Conservation (phyloP, 2,888 invertebrate genomes). For the Nymphalis polychloros region DNA sequence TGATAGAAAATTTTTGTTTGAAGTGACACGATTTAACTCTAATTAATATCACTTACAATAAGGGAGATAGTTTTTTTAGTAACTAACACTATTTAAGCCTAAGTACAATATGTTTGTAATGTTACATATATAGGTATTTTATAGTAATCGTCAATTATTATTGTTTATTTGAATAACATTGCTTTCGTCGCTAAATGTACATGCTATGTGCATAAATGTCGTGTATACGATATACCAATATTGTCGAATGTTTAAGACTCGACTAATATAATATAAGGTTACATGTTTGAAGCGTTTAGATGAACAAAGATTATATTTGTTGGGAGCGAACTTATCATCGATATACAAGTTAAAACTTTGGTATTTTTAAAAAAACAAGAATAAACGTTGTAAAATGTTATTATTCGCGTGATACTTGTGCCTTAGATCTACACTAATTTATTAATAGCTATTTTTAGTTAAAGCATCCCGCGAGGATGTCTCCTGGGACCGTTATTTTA, state of each 20-base stretch:
- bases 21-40: constrained; percentile 45
- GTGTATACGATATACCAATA: constrained; percentile 24
- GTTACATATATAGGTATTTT: constrained; percentile 36
- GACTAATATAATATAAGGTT: constrained; percentile 29
- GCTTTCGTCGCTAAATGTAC: constrained; percentile 27
- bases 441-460: constrained; percentile 19
- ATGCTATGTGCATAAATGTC: constrained; percentile 25
- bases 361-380: constrained; percentile 29
- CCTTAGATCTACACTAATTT: constrained; percentile 22
- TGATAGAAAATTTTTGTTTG: constrained; percentile 65
- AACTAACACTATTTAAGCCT: constrained; percentile 35
- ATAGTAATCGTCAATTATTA: constrained; percentile 35
- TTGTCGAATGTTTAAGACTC: constrained; percentile 27
- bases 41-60: constrained; percentile 19
- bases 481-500: constrained; percentile 15
- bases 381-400: constrained; percentile 26
- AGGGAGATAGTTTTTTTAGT: constrained; percentile 20
- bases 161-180: constrained; percentile 35
- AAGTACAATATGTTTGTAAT: constrained; percentile 36
- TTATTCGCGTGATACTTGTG: constrained; percentile 24
- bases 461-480: constrained; percentile 21
- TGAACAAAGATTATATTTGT: constrained; percentile 33
- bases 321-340: constrained; percentile 33
- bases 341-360: constrained; percentile 38
- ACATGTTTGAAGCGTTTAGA: constrained; percentile 38